These are phyloP conservation scores for Sphenopsis melanotis DNA, from an alignment of 2,797 vertebrate genomes.

Conservation along the genomic window DNA sequence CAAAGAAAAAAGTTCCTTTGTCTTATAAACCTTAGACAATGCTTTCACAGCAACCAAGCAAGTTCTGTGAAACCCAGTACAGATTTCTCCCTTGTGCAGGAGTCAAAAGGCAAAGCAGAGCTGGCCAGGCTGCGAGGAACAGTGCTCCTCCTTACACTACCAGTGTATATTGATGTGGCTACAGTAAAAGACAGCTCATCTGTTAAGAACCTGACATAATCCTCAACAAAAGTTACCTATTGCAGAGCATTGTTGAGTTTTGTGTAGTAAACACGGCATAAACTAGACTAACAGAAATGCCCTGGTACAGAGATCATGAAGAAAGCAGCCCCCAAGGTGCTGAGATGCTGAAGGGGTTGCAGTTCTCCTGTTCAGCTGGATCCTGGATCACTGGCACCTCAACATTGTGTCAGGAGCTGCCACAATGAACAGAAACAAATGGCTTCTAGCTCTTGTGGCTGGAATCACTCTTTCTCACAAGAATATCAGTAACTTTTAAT, in stretches of 20 bases:
- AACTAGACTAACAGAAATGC: neutral
- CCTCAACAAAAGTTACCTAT: neutral
- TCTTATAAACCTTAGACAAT: neutral
- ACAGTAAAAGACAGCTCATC: neutral
- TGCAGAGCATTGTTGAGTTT: neutral
- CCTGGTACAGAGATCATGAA: neutral
- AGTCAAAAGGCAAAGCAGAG: neutral
- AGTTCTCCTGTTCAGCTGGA: neutral
- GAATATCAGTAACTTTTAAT: neutral
- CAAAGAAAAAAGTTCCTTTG: neutral
- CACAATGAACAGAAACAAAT: neutral
- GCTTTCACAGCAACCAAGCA: neutral
- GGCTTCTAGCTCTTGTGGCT: neutral
- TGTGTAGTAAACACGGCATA: neutral
- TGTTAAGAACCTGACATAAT: neutral
- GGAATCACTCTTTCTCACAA: neutral
- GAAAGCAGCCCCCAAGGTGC: neutral
- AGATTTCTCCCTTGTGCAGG: neutral
- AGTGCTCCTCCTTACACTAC: neutral
- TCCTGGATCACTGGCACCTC: neutral
- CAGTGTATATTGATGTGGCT: neutral
- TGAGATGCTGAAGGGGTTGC: neutral
- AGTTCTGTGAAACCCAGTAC: neutral
- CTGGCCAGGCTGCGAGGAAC: neutral
- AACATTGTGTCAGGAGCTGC: neutral